Evolutionary conservation across 1,140 invertebrate genomes (phyloP), one percentile per base, ranked within the genome.

Genomic region (Drosophila takahashii): DNA sequence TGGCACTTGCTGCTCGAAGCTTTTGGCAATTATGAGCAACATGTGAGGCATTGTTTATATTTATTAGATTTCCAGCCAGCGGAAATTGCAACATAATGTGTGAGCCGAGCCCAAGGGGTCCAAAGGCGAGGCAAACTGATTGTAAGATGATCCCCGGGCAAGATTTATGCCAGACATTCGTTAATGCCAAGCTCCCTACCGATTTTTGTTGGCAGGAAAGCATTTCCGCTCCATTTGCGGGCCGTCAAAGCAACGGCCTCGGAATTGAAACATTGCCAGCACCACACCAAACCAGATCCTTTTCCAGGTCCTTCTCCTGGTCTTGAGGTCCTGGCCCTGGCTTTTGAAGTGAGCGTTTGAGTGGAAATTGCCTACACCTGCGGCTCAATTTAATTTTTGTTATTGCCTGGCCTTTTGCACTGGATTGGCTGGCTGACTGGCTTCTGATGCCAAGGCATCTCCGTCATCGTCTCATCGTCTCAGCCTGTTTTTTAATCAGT

Each of bases 361-460:
- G 67, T 84, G 84, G 84, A 89, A 89, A 89, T 89, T 89, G 84
- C 84, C 84, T 89, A 84, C 84, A 89, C 84, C 84, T 89, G 84
- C 84, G 84, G 84, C 84, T 89, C 84, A 89, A 89, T 89, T 89
- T 89, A 79, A 89, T 89, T 89, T 89, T 74, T 81, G 79, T 77
- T 73, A 64, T 73, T 77, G 61, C 76, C 58, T 59, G 39, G 59
- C 64, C 54, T 15, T 13, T 48, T 50, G 54, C 34, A 42, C 44
- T 59, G 62, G 41, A 26, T 66, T 32, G 29, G 29, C 29, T 32
- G 29, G 27, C 27, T 7, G 26, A 26, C 26, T n/a, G 61, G 32
- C 39, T 45, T 67, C 62, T 67, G 48, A 69, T 69, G 66, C 66
- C 50, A 56, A 16, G 18, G 60, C 54, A 54, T 72, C 39, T 54